Evolutionary conservation across 2,888 invertebrate species (phyloP).

Genomic region (Scelioninae gen. 1): DNA sequence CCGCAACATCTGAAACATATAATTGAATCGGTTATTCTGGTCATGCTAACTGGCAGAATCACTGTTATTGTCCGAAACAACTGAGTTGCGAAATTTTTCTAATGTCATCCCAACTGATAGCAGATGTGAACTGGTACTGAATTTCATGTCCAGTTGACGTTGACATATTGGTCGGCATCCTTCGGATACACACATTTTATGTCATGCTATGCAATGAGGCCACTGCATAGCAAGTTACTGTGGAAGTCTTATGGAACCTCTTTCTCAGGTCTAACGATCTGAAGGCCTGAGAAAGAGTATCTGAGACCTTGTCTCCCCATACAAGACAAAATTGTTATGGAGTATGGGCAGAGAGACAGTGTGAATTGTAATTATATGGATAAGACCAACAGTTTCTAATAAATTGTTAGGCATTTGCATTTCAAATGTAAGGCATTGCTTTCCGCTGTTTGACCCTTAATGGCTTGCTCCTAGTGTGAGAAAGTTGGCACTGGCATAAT

Average conservation of each 20-base stretch:
- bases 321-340: background rate
- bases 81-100: background rate
- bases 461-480: conserved; percentile 13
- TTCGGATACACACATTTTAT: background rate
- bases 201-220: background rate
- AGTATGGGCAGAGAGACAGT: background rate
- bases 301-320: background rate
- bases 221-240: background rate
- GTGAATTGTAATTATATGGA: conserved; percentile 10
- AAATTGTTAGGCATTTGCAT: conserved; percentile 32
- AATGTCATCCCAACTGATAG: background rate
- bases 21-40: background rate
- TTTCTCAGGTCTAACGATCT: background rate
- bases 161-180: background rate
- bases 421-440: conserved; percentile 30
- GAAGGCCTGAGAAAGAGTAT: too few relatives aligned
- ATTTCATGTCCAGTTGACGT: background rate
- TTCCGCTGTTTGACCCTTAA: conserved; percentile 33
- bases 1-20: background rate
- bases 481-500: conserved; percentile 21
- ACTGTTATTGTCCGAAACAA: too few relatives aligned
- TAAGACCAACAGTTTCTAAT: conserved; percentile 15
- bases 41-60: background rate
- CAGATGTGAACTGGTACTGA: background rate
- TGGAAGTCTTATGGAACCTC: too few relatives aligned